Evolutionary conservation across 2,113 vertebrate genomes (phyloP).

Genomic region (Anarrhichthys ocellatus): DNA sequence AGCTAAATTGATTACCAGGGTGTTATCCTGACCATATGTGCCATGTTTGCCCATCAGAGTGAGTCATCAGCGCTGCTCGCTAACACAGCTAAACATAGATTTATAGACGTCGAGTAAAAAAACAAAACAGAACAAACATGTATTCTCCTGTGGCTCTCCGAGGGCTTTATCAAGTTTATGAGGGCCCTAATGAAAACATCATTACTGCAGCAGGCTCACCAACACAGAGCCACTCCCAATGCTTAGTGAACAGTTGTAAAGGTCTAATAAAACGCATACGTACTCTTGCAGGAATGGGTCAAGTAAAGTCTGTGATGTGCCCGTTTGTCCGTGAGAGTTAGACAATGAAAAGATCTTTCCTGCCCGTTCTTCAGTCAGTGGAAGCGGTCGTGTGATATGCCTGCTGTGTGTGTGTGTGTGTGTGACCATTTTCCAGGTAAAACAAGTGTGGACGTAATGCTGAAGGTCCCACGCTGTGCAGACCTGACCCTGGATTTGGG

Average conservation of each 20-base stretch:
- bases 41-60: background rate
- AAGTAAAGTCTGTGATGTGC: background rate
- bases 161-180: background rate
- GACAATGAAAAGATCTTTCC: background rate
- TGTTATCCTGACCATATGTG: slow-evolving; percentile 37
- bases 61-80: slow-evolving; percentile 19
- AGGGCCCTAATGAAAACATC: slow-evolving; percentile 25
- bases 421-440: slow-evolving; percentile 7
- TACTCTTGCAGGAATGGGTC: background rate
- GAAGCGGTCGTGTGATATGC: background rate
- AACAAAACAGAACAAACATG: background rate
- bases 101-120: slow-evolving; percentile 17
- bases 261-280: background rate
- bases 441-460: background rate
- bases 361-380: background rate
- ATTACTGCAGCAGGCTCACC: slow-evolving; percentile 5
- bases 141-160: background rate
- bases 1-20: slow-evolving; percentile 20
- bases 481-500: background rate
- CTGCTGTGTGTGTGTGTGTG: background rate
- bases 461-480: background rate
- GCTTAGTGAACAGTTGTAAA: background rate
- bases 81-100: slow-evolving; percentile 21
- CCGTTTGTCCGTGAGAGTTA: background rate
- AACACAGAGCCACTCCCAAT: background rate